A percentile compares a stretch with the other conserved stretches of the same genome.
Conservation (phyloP, 2,113 vertebrate species). For the Thunnus maccoyii region DNA sequence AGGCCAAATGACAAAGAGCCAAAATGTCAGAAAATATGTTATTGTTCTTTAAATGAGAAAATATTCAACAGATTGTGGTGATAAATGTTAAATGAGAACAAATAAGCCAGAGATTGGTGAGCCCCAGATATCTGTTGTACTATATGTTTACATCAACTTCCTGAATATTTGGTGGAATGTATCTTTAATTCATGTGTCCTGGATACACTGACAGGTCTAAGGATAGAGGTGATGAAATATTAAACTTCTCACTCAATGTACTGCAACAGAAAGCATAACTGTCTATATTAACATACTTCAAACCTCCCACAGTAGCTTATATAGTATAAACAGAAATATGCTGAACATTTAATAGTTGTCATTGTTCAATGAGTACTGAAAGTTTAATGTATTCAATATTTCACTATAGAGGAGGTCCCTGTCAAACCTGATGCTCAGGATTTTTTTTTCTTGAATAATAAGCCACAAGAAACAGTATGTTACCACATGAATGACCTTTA, state of each 20-base stretch:
- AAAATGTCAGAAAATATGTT: neutral
- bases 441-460: too few relatives aligned
- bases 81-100: conserved; percentile 19
- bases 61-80: neutral
- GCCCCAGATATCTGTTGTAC: conserved; percentile 18
- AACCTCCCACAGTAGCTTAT: neutral
- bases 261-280: neutral
- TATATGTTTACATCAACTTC: neutral
- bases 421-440: too few relatives aligned
- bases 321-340: neutral
- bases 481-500: too few relatives aligned
- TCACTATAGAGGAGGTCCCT: neutral
- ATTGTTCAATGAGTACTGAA: neutral
- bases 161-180: conserved; percentile 33
- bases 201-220: conserved; percentile 25
- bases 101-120: conserved; percentile 1
- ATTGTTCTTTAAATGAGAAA: neutral
- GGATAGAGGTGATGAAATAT: conserved; percentile 57
- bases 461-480: too few relatives aligned
- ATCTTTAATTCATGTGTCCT: conserved; percentile 60
- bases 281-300: neutral
- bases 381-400: neutral
- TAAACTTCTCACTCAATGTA: conserved; percentile 26
- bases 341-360: neutral
- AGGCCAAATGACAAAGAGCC: neutral